Percentiles rank a stretch among this genome's conserved stretches.
These are phyloP conservation scores for Rachycentron canadum DNA, from an alignment of 2,797 vertebrate species.

Conservation along the genomic window DNA sequence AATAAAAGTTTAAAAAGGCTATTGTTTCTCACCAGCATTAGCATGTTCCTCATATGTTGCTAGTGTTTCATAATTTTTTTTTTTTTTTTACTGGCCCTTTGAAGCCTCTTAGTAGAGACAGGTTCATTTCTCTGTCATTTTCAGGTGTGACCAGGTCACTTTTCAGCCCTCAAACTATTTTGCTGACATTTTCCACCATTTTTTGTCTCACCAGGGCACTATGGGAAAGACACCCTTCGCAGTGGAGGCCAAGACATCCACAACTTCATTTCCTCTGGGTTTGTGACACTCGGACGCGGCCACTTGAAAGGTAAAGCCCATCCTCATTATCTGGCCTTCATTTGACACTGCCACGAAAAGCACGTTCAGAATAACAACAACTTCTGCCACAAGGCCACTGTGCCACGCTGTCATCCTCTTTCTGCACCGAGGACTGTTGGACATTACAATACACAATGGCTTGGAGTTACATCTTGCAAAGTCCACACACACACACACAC, in stretches of 20 bases:
- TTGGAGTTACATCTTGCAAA: constrained; percentile 65
- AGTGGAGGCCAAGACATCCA: constrained; percentile 95
- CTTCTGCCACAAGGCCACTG: background rate
- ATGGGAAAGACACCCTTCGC: constrained; percentile 94
- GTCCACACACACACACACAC: constrained; percentile 34
- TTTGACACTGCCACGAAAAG: background rate
- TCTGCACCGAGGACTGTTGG: constrained; percentile 46
- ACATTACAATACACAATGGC: constrained; percentile 42
- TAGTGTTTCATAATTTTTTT: no score
- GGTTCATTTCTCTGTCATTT: background rate
- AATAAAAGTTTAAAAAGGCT: no score
- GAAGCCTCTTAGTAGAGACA: no score
- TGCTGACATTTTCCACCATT: background rate
- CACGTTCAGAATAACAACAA: constrained; percentile 2
- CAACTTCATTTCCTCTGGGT: constrained; percentile 98
- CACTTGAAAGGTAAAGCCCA: constrained; percentile 93
- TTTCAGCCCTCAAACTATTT: background rate
- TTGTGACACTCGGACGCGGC: constrained; percentile 96
- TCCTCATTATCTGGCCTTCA: background rate
- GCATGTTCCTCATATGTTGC: no score
- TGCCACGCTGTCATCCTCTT: constrained; percentile 45
- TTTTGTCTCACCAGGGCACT: constrained; percentile 81
- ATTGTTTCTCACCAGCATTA: no score
- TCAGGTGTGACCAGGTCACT: background rate
- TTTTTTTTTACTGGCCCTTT: no score